These are phyloP conservation scores for Eilema griseolum DNA, from an alignment of 2,888 invertebrate genomes.

Conservation along the genomic window DNA sequence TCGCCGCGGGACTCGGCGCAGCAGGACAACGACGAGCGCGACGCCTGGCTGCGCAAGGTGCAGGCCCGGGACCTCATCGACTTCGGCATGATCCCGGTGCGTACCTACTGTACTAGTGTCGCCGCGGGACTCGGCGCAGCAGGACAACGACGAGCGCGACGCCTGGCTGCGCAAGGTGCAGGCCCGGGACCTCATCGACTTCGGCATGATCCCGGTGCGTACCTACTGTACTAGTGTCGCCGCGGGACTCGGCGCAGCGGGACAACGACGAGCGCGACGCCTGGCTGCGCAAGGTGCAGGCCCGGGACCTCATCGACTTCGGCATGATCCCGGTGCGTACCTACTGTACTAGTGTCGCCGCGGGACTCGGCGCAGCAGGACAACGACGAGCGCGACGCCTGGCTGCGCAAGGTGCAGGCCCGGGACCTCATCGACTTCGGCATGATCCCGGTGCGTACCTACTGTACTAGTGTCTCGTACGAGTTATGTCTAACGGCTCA, in stretches of 20 bases:
- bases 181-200: slow-evolving; percentile 98
- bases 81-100: slow-evolving; percentile 35
- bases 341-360: no score
- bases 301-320: slow-evolving; percentile 98
- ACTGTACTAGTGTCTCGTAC: no score
- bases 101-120: slow-evolving; percentile 55
- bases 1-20: slow-evolving; percentile 89
- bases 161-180: slow-evolving; percentile 94
- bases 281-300: slow-evolving; percentile 95
- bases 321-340: slow-evolving; percentile 95
- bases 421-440: slow-evolving; percentile 99
- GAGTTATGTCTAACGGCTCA: no score
- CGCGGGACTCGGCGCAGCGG: slow-evolving; percentile 91
- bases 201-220: slow-evolving; percentile 97
- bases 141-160: slow-evolving; percentile 95
- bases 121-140: slow-evolving; percentile 91
- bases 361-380: slow-evolving; percentile 93
- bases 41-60: slow-evolving; percentile 78
- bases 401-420: slow-evolving; percentile 95
- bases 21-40: slow-evolving; percentile 94
- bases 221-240: no score
- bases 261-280: slow-evolving; percentile 95
- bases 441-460: slow-evolving; percentile 94
- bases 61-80: slow-evolving; percentile 90
- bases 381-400: slow-evolving; percentile 93